These are phyloP conservation scores for Rhincodon typus DNA, from an alignment of 2,797 vertebrate genomes.

Conservation along the genomic window DNA sequence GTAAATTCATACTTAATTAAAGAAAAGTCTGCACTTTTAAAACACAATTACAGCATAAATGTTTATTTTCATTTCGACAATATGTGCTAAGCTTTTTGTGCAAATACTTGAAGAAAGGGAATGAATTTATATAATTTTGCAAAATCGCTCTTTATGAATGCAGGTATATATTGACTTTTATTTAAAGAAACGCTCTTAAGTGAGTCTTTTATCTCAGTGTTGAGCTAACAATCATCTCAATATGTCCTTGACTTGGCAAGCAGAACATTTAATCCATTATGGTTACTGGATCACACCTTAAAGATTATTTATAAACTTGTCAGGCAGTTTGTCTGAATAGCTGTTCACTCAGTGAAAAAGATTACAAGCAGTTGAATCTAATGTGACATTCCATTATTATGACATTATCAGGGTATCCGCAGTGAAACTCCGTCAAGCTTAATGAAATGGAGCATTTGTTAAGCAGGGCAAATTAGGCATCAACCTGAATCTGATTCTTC, in stretches of 20 bases:
- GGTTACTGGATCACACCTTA: conserved; percentile 9
- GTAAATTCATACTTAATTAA: neutral
- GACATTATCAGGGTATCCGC: conserved; percentile 20
- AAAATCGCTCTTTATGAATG: neutral
- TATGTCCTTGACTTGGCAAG: conserved; percentile 14
- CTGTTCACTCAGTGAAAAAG: neutral
- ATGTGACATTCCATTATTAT: conserved; percentile 1
- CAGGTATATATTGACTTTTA: neutral
- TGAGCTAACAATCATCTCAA: conserved; percentile 7
- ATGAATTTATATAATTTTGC: neutral
- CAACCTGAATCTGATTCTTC: neutral
- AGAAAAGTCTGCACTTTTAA: neutral
- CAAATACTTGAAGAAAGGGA: neutral
- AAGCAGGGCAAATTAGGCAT: conserved; percentile 11
- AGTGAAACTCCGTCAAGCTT: neutral
- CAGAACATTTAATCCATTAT: conserved; percentile 13
- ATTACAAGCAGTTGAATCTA: neutral
- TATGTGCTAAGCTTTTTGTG: neutral
- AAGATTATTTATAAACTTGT: conserved; percentile 24
- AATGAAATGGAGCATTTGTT: conserved; percentile 27
- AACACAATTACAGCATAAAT: neutral
- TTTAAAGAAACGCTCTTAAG: neutral
- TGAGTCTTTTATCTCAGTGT: neutral
- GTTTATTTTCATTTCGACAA: neutral
- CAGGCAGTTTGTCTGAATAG: neutral